phyloP scores from a whole-genome alignment of 37 sponge, comb jelly and placozoan genomes.

The Sycon ciliatum region DNA sequence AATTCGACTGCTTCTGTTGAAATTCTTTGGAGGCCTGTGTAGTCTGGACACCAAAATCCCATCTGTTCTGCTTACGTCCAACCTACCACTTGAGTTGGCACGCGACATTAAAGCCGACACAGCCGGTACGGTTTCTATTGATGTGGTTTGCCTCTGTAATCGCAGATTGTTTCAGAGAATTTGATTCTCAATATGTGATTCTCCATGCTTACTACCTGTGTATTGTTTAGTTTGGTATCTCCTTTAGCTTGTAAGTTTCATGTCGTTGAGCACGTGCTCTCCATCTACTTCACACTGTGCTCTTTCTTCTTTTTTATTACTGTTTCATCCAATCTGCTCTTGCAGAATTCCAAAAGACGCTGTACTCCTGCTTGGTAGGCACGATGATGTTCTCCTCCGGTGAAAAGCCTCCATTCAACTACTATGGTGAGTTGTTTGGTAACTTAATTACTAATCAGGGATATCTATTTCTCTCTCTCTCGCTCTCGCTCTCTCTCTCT shows the following conservation, averaged over 20 bases:
- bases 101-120: constrained; percentile 58
- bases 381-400: constrained; percentile 76
- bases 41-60: constrained; percentile 44
- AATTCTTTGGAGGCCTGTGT: constrained; percentile 62
- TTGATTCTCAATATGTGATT: too few species aligned
- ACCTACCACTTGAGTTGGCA: constrained; percentile 69
- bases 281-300: neutral
- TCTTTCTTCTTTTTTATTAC: neutral
- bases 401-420: constrained; percentile 54
- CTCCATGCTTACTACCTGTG: too few species aligned
- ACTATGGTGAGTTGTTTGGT: constrained; percentile 40
- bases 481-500: too few species aligned
- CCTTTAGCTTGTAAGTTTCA: too few species aligned
- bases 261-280: too few species aligned
- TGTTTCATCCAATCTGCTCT: too few species aligned
- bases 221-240: too few species aligned
- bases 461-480: too few species aligned
- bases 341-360: constrained; percentile 52
- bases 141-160: too few species aligned
- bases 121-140: constrained; percentile 14
- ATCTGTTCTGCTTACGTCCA: constrained; percentile 39
- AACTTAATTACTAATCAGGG: neutral
- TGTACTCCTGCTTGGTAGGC: constrained; percentile 56
- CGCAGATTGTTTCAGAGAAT: too few species aligned
- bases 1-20: constrained; percentile 58